A percentile compares a stretch with the other conserved stretches of the same genome.
Conservation (phyloP, 2,888 invertebrate species). For the Autographa gamma region DNA sequence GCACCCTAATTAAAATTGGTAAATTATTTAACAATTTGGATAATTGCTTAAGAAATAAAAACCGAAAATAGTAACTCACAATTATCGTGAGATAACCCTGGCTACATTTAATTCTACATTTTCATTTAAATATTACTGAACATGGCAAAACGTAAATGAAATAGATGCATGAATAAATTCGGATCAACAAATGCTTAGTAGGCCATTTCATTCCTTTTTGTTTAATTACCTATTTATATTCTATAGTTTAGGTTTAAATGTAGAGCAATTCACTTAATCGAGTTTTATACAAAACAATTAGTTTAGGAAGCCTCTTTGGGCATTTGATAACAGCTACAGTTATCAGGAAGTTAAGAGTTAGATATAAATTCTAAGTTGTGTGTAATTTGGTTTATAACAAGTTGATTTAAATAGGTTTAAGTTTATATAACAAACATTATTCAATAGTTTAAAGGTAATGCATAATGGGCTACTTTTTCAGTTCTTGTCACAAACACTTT, state of each 20-base stretch:
- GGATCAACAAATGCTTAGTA: background rate
- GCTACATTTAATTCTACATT: background rate
- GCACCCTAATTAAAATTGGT: background rate
- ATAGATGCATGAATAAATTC: background rate
- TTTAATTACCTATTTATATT: background rate
- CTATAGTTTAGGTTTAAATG: background rate
- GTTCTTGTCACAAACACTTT: constrained; percentile 12
- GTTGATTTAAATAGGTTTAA: background rate
- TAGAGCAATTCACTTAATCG: background rate
- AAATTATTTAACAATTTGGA: background rate
- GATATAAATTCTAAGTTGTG: background rate
- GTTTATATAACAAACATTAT: background rate
- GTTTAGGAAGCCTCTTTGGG: background rate
- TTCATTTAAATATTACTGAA: background rate
- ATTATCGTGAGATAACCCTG: background rate
- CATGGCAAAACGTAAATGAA: background rate
- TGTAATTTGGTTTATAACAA: background rate
- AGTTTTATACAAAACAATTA: background rate
- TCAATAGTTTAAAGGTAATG: background rate
- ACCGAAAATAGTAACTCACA: background rate
- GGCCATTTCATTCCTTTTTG: background rate
- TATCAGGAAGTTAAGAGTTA: background rate
- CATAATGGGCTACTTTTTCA: background rate
- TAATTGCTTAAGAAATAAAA: background rate
- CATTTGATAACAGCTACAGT: background rate